Evolutionary conservation across 2,888 invertebrate genomes (phyloP).

Genomic region (Blomia tropicalis): DNA sequence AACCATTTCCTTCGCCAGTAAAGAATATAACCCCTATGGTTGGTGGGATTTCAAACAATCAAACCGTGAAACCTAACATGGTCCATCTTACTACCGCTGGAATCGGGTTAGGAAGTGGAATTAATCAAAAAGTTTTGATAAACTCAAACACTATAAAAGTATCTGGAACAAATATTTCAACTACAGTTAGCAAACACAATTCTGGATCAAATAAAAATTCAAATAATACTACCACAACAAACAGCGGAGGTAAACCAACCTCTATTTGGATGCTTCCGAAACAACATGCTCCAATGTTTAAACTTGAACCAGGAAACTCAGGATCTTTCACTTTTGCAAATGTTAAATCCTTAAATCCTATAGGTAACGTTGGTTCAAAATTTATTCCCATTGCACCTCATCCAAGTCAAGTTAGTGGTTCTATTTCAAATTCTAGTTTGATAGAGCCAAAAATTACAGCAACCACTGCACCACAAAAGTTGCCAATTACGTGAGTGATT

Average conservation of each 20-base stretch:
- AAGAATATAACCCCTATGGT: background rate
- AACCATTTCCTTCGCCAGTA: no score
- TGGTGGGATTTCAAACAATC: background rate
- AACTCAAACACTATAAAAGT: background rate
- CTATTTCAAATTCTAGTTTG: background rate
- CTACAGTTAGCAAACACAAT: no score
- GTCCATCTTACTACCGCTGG: background rate
- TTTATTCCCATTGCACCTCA: conserved; percentile 5
- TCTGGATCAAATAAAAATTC: background rate
- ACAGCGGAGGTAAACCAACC: background rate
- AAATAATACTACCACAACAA: background rate
- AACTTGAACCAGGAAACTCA: background rate
- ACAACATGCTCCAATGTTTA: background rate
- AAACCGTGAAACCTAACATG: background rate
- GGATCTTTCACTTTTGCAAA: background rate
- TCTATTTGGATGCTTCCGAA: conserved; percentile 16
- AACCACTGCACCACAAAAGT: background rate
- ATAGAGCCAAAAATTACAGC: background rate
- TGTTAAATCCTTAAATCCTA: background rate
- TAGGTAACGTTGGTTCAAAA: background rate
- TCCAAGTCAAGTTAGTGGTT: background rate
- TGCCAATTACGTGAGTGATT: no score
- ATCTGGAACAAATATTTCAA: background rate
- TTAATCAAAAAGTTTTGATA: background rate
- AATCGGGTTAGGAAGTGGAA: background rate